Percentiles rank a stretch among this genome's conserved stretches.
Conservation (phyloP, 2,797 vertebrate species). For the Macropus fuliginosus region DNA sequence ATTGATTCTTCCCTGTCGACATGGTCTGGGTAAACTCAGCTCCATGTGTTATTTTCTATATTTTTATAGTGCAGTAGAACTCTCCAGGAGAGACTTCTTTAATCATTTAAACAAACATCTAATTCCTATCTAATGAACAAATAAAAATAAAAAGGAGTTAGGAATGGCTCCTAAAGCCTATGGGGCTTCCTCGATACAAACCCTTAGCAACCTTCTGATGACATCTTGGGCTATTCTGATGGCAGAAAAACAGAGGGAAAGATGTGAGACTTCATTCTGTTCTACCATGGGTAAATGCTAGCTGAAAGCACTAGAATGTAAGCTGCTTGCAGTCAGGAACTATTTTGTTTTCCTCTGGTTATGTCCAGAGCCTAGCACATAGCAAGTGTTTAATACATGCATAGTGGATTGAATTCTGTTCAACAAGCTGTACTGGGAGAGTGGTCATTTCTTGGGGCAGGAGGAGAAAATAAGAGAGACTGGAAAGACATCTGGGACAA, state of each 20-base stretch:
- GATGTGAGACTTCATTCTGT: neutral
- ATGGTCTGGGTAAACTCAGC: neutral
- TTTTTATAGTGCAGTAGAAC: neutral
- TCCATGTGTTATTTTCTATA: neutral
- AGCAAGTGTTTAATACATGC: neutral
- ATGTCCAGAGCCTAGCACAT: neutral
- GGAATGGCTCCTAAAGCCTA: neutral
- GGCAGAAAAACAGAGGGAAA: neutral
- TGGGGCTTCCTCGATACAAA: neutral
- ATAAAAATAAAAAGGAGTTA: neutral
- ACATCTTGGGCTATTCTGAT: neutral
- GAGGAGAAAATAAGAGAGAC: neutral
- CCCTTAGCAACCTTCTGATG: neutral
- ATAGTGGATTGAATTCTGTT: neutral
- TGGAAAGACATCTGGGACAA: neutral
- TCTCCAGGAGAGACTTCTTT: neutral
- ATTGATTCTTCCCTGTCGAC: neutral
- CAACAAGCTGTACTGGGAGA: neutral
- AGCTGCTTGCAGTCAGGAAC: neutral
- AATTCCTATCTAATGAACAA: neutral
- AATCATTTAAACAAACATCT: neutral
- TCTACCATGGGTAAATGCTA: neutral
- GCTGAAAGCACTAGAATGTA: neutral
- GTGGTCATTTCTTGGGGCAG: neutral
- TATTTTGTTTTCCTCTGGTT: neutral